Base-by-base conservation (phyloP, 2,888 invertebrate species). In the Hartigia nigra region DNA sequence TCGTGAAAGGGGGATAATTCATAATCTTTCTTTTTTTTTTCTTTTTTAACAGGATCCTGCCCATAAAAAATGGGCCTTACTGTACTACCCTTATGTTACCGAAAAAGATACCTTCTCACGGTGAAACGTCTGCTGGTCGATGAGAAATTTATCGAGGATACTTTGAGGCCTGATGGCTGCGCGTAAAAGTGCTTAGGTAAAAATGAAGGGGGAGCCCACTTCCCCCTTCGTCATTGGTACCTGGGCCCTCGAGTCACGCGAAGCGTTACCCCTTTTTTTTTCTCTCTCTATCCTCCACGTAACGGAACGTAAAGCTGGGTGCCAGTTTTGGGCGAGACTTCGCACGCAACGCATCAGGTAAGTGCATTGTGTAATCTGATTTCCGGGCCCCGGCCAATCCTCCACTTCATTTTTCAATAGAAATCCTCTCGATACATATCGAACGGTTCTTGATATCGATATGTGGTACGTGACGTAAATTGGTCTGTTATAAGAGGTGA, bases 271-370 rank as follows among this genome's bases (percentile, higher is more conserved):
- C 86, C 84, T 83, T 80, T 81, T 82, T 80, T 75, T 55, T 37
- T 37, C n/a, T n/a, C n/a, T 39, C 39, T 23, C 55, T 55, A 9
- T 55, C 55, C 55, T 55, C 5, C 75, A 39, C 70, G 76, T 76
- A 76, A 70, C 81, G 82, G 84, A 86, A 84, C 55, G 55, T 23
- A 23, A 23, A 55, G 9, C 55, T 55, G 88, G 89, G 86, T 87
- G 88, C 85, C 90, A 91, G 91, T 91, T 90, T 88, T 87, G 85
- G 88, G 87, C 85, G 87, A 88, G 90, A 90, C 90, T 87, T 90
- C 87, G 87, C 86, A 86, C 89, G 90, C 86, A 84, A 83, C 89
- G 85, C 89, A 87, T 90, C 86, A 76, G 35, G 70, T 84, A 83
- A 84, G 81, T 12, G 78, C 80, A 81, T 77, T 79, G 76, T 83